Conservation (phyloP, 2,113 vertebrate genomes). For the Eubucco bourcierii region DNA sequence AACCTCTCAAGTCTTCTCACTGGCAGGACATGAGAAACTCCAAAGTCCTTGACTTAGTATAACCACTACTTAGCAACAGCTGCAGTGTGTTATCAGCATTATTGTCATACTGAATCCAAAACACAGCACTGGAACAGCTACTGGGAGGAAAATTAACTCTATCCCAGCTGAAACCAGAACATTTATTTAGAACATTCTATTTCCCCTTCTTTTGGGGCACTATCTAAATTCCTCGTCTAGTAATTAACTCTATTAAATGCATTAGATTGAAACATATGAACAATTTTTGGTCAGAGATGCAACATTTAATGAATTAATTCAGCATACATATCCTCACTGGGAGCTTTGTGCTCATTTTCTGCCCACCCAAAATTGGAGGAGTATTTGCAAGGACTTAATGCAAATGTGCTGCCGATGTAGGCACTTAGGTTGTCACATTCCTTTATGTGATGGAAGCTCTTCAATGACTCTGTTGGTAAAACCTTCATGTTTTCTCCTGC, state of each 20-base stretch:
- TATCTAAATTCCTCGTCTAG: neutral
- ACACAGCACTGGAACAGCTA: neutral
- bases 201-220: slow-evolving; percentile 2
- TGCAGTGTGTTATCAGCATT: neutral
- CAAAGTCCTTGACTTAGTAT: neutral
- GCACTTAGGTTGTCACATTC: fast-evolving
- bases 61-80: neutral
- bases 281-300: neutral
- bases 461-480: neutral
- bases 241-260: slow-evolving; percentile 31
- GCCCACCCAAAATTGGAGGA: neutral
- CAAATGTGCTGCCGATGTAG: neutral
- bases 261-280: slow-evolving; percentile 9
- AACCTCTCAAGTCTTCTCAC: neutral
- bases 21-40: neutral
- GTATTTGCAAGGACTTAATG: neutral
- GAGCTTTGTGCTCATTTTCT: neutral
- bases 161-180: neutral
- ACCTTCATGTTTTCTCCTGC: neutral
- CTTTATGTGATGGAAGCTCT: neutral
- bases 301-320: neutral
- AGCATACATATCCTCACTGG: neutral
- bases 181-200: neutral
- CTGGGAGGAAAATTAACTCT: neutral
- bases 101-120: neutral